Evolutionary conservation across 1,140 invertebrate genomes (phyloP), one percentile per base, ranked within the genome.

Genomic region (Conopomorpha cramerella): DNA sequence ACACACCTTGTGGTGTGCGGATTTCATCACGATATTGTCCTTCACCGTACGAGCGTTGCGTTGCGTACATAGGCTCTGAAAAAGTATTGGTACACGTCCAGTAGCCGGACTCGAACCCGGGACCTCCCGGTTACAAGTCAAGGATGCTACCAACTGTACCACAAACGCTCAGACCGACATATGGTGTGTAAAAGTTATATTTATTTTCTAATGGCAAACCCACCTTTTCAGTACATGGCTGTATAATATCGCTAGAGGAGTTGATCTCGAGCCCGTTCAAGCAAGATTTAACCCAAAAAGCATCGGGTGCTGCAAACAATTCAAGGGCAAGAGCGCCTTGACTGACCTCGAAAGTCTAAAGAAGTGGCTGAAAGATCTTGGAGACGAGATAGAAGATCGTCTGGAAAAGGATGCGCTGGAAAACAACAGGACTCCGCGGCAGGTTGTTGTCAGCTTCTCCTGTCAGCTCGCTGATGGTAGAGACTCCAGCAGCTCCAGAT

Each of bases 271-370:
- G 56, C 85, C 88, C 15, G 95, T 98, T 0, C 87, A 81, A 37
- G 81, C 86, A 0, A 81, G 93, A 51, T 84, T 95, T 41, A 83
- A 95, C 31, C 81, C 92, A 1, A 97, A 98, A 68, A 97, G 93
- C 19, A 95, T 98, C 48, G 95, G 93, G 0, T 96, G 94, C 55
- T 94, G 92, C 55, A 98, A 98, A 78, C 93, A 91, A 49, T 97
- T 99, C 68, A 83, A 84, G 8, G 95, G 95, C 0, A 88, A 86
- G 63, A 83, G 84, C 42, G 84, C 86, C n/a, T 81, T 98, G 11
- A 72, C 76, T 2, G 86, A 86, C 2, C 67, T 83, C 38, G 83
- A 90, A 36, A 84, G 87, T 46, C 83, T 96, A 30, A 78, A 79
- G 26, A 86, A 90, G 56, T 97, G 95, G 95, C 65, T 95, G 0